Evolutionary conservation across 2,888 invertebrate genomes (phyloP).

Genomic region (Oscheius sp.): DNA sequence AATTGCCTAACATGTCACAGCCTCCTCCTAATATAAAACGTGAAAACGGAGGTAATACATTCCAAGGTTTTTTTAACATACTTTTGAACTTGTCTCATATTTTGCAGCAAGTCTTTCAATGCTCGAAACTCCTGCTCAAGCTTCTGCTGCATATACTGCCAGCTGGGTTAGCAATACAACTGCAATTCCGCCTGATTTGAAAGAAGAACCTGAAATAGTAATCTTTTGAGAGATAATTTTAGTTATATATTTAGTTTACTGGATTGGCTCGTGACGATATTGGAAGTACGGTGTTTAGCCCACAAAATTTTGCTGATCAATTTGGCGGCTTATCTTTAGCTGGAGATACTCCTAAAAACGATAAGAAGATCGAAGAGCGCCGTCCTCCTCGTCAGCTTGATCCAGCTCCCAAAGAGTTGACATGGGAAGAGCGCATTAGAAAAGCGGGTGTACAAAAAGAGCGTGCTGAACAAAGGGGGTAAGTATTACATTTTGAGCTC

Average conservation of each 20-base stretch:
- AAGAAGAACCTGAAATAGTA: constrained; percentile 60
- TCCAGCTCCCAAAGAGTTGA: constrained; percentile 42
- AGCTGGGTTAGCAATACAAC: constrained; percentile 67
- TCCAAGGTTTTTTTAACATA: constrained; percentile 16
- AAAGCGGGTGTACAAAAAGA: constrained; percentile 54
- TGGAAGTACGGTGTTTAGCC: background rate
- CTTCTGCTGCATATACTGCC: constrained; percentile 64
- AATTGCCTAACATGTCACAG: constrained; percentile 34
- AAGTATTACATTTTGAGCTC: background rate
- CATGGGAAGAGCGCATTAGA: constrained; percentile 59
- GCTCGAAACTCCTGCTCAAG: constrained; percentile 52
- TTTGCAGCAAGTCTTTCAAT: constrained; percentile 33
- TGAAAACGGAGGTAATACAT: constrained; percentile 34
- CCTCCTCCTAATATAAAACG: constrained; percentile 37
- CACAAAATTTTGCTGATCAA: background rate
- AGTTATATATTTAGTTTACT: background rate
- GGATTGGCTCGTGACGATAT: background rate
- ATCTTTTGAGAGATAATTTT: background rate
- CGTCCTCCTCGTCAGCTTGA: constrained; percentile 36
- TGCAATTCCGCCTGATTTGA: constrained; percentile 65
- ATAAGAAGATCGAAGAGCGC: constrained; percentile 24
- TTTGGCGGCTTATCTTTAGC: background rate
- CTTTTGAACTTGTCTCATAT: background rate
- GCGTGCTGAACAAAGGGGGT: constrained; percentile 42
- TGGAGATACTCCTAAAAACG: constrained; percentile 10